phyloP scores from a whole-genome alignment of 2,113 vertebrate genomes.

The Asarcornis scutulata region DNA sequence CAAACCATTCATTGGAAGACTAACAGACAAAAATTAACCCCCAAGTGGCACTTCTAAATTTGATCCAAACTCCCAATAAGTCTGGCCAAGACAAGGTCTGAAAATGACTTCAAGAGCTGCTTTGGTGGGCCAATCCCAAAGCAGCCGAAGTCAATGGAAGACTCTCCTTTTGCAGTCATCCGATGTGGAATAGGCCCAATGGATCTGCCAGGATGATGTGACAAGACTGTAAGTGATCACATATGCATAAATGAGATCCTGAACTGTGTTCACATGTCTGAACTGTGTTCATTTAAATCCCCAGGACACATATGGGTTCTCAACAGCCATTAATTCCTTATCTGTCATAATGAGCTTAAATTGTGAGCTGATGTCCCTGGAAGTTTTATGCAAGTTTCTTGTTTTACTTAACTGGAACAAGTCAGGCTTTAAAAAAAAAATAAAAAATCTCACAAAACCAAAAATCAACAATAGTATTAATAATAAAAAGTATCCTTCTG shows the following conservation, averaged over 20 bases:
- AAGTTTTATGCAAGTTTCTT: background rate
- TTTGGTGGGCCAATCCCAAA: background rate
- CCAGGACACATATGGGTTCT: background rate
- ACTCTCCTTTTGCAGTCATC: background rate
- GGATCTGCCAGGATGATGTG: background rate
- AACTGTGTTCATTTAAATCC: conserved; percentile 18
- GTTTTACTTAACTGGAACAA: conserved; percentile 12
- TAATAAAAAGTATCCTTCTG: background rate
- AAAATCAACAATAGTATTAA: background rate
- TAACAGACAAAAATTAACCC: background rate
- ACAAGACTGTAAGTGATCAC: background rate
- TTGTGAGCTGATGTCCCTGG: background rate
- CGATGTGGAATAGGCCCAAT: background rate
- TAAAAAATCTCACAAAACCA: too few relatives aligned
- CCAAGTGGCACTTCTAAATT: background rate
- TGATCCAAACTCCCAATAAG: background rate
- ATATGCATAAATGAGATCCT: background rate
- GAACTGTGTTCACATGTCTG: background rate
- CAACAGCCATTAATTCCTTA: conserved; percentile 24
- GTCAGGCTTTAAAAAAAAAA: background rate
- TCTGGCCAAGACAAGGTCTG: background rate
- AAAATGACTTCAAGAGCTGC: background rate
- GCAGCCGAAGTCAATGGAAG: background rate
- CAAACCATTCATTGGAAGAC: background rate
- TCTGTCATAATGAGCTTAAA: background rate